Evolutionary conservation across 1,140 invertebrate genomes (phyloP).

Genomic region (Sitobion miscanthi): DNA sequence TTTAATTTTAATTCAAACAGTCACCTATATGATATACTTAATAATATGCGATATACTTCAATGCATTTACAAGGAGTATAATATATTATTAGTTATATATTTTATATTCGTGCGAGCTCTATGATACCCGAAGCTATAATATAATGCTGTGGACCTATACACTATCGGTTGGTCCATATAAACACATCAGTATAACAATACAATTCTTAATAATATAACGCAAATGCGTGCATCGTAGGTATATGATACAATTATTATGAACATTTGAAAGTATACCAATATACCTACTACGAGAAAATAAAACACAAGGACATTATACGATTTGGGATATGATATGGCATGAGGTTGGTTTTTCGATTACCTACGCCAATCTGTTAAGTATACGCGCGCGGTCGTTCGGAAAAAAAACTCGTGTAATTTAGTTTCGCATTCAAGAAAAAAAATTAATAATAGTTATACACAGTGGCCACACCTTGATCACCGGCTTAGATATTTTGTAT

Average conservation of each 20-base stretch:
- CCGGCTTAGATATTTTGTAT: background rate
- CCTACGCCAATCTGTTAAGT: background rate
- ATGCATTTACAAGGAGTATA: background rate
- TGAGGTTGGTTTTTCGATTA: slow-evolving; percentile 10
- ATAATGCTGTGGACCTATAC: background rate
- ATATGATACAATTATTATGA: background rate
- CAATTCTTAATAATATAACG: background rate
- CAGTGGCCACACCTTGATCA: slow-evolving; percentile 19
- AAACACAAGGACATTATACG: slow-evolving; percentile 32
- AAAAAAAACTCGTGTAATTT: background rate
- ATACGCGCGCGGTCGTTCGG: background rate
- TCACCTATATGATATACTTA: too few relatives aligned
- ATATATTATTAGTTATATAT: background rate
- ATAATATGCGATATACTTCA: too few relatives aligned
- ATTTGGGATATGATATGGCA: background rate
- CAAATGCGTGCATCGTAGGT: background rate
- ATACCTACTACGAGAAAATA: background rate
- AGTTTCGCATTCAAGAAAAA: background rate
- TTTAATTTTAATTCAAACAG: background rate
- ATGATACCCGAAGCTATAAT: background rate
- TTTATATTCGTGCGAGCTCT: background rate
- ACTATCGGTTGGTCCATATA: background rate
- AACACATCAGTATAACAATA: background rate
- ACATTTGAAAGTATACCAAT: background rate
- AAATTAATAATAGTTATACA: background rate